Base-by-base conservation (phyloP, 2,888 invertebrate species). In the Leucoptera coffeella region DNA sequence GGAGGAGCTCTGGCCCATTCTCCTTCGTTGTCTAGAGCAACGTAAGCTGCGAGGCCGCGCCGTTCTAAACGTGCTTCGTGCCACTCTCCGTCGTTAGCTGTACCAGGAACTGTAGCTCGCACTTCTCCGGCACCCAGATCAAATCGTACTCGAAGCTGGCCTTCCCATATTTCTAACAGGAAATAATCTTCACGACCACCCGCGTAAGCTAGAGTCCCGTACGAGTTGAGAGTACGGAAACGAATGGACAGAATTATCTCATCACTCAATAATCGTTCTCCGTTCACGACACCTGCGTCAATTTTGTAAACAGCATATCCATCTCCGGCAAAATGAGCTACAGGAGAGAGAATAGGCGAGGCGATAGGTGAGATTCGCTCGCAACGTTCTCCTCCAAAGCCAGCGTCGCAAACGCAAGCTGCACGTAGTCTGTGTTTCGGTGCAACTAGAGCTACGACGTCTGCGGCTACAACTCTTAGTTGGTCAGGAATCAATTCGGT, bases 41-140 rank as follows among this genome's bases (percentile, higher is more conserved):
- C 67, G 24, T 84, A 80, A 20, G 87, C 86, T 45, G 75, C 78
- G 41, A 85, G 89, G 14, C 87, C 83, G 38, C 86, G 81, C 14
- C 92, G 75, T 51, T 91, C 89, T 31, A 95, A 62, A 21, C 81
- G 85, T 80, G 41, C 84, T 78, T 26, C 87, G 75, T 56, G 91
- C 90, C 38, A 95, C 38, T 40, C 50, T 33, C 65, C 69, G 50
- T 71, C 71, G 25, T 59, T 48, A 38, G 55, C 64, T 17, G 50
- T 40, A 31, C 41, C 58, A 20, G 51, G 81, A 2, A 88, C 84
- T 33, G 85, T 76, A 15, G 92, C 84, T 28, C 84, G 61, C 19
- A 89, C 92, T 55, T 87, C 87, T 4, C 95, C 96, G 36, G 87
- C 85, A 12, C 96, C 96, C 37, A 94, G 77, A 52, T 96, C 90